A percentile compares a stretch with the other conserved stretches of the same genome.
Conservation (phyloP, 2,888 invertebrate genomes). For the Colostygia pectinataria region DNA sequence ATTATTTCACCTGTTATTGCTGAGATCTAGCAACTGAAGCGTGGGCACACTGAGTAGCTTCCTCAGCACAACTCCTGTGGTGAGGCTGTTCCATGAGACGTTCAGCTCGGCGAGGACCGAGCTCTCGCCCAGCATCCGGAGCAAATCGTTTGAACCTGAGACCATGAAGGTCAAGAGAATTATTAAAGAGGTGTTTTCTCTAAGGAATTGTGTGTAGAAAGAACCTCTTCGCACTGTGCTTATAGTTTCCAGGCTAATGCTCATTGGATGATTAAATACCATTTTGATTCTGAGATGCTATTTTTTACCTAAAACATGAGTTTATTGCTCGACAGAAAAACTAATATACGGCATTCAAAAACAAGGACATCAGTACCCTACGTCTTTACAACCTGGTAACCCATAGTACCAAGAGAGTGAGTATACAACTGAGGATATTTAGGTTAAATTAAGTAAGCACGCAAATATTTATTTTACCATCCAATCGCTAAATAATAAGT, state of each 20-base stretch:
- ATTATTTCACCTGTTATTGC: constrained; percentile 29
- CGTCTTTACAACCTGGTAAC: no score
- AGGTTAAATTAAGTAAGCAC: not conserved
- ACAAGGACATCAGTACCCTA: no score
- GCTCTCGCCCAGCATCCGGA: constrained; percentile 32
- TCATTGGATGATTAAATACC: no score
- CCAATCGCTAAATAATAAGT: not conserved
- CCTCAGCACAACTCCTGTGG: constrained; percentile 26
- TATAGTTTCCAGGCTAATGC: no score
- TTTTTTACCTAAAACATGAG: no score
- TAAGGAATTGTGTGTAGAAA: no score
- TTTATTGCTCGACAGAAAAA: no score
- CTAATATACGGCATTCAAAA: no score
- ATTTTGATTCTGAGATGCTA: no score
- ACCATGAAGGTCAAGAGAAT: not conserved
- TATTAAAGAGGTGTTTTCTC: not conserved
- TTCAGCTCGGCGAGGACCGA: constrained; percentile 39
- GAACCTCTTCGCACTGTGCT: no score
- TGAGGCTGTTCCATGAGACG: constrained; percentile 41
- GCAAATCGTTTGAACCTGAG: constrained; percentile 16
- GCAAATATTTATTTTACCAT: not conserved
- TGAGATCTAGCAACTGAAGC: constrained; percentile 39
- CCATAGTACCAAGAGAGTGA: no score
- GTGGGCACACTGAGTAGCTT: constrained; percentile 34
- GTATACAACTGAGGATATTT: no score